Evolutionary conservation across 1,140 invertebrate genomes (phyloP), one percentile per base, ranked within the genome.

Genomic region (Lucilia cuprina): DNA sequence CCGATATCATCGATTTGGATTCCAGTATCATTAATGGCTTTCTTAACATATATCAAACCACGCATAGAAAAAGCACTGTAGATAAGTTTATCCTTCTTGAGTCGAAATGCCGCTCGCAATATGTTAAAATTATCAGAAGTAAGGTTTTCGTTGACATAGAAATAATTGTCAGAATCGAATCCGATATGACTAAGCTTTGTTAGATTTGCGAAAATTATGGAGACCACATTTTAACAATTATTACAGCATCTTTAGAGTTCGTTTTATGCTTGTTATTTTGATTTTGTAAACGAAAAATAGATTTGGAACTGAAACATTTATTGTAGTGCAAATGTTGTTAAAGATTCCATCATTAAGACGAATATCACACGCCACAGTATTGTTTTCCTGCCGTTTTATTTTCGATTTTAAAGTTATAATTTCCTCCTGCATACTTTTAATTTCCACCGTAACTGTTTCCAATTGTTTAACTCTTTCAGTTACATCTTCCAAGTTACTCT

Each of bases 361-460:
- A 85, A 87, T 74, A 84, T 84, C 12, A 49, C 86, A 10, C 13
- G 78, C 9, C 25, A 86, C 34, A n/a, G 85, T 83, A 74, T 88
- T 9, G 86, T 88, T 82, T 88, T 85, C 78, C 50, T 87, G 41
- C 8, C 65, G 9, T 65, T 88, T 34, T 88, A 88, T 84, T 50
- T 30, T 41, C 50, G 83, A 12, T 84, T 86, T 14, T 47, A 30
- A 4, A 86, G 85, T 78, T 89, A 75, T 82, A 55, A 82, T 21
- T 87, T 84, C 82, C 85, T 86, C 4, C 19, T 86, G 35, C 87
- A 85, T 12, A 82, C 85, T 19, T 87, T 86, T 41, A 85, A 86
- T 25, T 84, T 86, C n/a, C 21, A 77, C 19, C 35, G 86, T 13
- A 84, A 86, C 65, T 19, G 50, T 74, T 85, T 87, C 60, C 70